These are phyloP conservation scores for Pomatorhinus ruficollis DNA, from an alignment of 2,113 vertebrate genomes.

Conservation along the genomic window DNA sequence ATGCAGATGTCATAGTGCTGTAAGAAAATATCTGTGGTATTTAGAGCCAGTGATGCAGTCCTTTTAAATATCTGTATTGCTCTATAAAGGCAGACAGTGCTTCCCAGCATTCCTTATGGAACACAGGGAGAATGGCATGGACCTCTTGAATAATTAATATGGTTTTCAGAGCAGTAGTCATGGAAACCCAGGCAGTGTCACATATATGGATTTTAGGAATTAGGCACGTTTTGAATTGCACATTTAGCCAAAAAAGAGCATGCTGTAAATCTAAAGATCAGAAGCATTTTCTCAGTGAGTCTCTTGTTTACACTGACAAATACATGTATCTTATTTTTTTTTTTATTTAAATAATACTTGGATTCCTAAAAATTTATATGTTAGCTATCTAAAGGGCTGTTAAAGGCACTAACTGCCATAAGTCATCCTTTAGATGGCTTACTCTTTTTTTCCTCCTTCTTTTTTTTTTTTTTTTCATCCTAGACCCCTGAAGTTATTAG, in stretches of 20 bases:
- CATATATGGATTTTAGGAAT: conserved; percentile 78
- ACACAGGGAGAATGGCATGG: conserved; percentile 72
- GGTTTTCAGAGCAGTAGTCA: conserved; percentile 81
- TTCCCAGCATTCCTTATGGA: conserved; percentile 76
- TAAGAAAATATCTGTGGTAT: conserved; percentile 60
- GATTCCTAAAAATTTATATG: neutral
- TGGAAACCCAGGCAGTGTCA: conserved; percentile 79
- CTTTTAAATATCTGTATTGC: conserved; percentile 70
- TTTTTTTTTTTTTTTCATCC: neutral
- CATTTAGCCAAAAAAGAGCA: conserved; percentile 65
- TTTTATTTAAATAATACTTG: neutral
- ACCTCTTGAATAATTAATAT: conserved; percentile 84
- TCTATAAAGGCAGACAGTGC: conserved; percentile 61
- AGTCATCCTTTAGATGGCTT: conserved; percentile 15
- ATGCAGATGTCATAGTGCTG: conserved; percentile 25
- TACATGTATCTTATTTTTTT: neutral
- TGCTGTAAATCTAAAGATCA: conserved; percentile 31
- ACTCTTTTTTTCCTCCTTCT: neutral
- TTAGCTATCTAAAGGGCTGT: neutral
- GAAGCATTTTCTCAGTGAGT: conserved; percentile 1
- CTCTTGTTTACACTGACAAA: conserved; percentile 12
- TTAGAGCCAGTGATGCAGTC: conserved; percentile 52
- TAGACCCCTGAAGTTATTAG: conserved; percentile 14
- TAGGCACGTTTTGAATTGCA: conserved; percentile 77
- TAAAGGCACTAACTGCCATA: neutral